Percentiles rank a stretch among this genome's conserved stretches.
phyloP scores from a whole-genome alignment of 2,888 invertebrate genomes.

The Eulithis prunata region DNA sequence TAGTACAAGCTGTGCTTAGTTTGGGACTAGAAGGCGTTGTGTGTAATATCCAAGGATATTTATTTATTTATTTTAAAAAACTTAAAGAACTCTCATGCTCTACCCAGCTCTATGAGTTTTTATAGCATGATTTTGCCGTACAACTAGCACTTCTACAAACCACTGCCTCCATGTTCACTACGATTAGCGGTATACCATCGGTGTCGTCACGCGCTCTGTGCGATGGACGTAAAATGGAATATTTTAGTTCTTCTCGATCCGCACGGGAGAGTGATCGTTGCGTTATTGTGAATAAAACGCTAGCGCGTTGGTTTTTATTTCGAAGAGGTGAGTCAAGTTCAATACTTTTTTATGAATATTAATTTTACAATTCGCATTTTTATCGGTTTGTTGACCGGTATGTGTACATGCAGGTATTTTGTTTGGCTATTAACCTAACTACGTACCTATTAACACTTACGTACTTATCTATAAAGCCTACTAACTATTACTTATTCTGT shows the following conservation, averaged over 20 bases:
- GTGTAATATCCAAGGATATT: no score
- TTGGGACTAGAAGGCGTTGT: no score
- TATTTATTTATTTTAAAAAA: no score
- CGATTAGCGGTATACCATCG: background rate
- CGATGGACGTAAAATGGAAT: conserved; percentile 1
- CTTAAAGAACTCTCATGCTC: no score
- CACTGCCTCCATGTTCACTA: background rate
- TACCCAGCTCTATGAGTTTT: no score
- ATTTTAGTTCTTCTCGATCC: conserved; percentile 2
- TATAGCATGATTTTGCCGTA: no score
- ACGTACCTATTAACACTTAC: no score
- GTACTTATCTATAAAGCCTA: no score
- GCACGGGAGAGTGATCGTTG: background rate
- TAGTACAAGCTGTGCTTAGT: no score
- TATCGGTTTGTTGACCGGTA: background rate
- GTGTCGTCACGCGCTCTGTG: background rate
- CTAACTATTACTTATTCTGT: no score
- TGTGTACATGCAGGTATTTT: no score
- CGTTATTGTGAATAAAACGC: background rate
- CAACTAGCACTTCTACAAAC: background rate
- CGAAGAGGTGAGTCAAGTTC: background rate
- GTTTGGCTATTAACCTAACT: no score
- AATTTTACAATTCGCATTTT: background rate
- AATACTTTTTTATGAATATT: background rate
- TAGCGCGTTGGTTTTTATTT: background rate